phyloP scores from a whole-genome alignment of 37 sponge, comb jelly and placozoan genomes.

The Eunapius fragilis region DNA sequence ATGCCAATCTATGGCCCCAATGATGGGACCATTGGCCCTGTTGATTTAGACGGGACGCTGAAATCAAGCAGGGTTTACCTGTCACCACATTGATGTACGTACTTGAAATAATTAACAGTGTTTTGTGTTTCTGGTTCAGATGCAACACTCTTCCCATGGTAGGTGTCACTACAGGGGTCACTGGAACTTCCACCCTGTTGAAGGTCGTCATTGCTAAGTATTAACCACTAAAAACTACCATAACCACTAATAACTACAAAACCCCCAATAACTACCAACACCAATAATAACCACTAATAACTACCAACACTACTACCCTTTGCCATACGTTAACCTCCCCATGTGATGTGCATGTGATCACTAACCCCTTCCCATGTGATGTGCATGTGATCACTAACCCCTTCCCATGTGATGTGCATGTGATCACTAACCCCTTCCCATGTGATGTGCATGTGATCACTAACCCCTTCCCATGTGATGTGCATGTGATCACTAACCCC shows the following conservation, averaged over 20 bases:
- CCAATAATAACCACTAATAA: neutral
- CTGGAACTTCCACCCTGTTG: slow-evolving; percentile 63
- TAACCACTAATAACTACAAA: neutral
- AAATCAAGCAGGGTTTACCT: neutral
- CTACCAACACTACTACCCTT: too few species aligned
- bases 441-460: neutral
- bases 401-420: too few species aligned
- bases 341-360: neutral
- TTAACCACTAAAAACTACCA: neutral
- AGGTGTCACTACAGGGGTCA: slow-evolving; percentile 73
- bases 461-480: too few species aligned
- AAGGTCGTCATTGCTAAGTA: neutral
- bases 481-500: slow-evolving; percentile 18
- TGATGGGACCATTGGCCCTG: slow-evolving; percentile 35
- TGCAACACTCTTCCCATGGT: slow-evolving; percentile 59
- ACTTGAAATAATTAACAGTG: slow-evolving; percentile 68
- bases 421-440: neutral
- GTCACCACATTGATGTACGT: neutral
- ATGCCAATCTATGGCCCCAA: slow-evolving; percentile 85
- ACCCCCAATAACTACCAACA: neutral
- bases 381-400: too few species aligned
- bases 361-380: neutral
- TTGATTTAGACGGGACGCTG: neutral
- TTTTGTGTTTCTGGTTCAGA: slow-evolving; percentile 81
- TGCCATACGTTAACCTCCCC: slow-evolving; percentile 3